Evolutionary conservation across 2,113 vertebrate genomes (phyloP).

Genomic region (Glareola pratincola): DNA sequence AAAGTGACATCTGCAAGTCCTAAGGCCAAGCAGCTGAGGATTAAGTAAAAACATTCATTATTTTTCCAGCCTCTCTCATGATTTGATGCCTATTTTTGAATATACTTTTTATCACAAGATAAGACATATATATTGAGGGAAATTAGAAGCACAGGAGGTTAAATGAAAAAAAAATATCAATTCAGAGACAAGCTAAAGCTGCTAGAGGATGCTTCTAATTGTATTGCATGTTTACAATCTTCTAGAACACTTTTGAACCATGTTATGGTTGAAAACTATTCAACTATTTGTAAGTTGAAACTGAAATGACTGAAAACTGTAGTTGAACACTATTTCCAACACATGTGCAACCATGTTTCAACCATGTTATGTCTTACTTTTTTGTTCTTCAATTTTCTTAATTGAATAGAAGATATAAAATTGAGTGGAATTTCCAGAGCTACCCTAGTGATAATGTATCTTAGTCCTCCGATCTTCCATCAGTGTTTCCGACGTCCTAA

Average conservation of each 20-base stretch:
- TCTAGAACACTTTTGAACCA: neutral
- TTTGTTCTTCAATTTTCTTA: neutral
- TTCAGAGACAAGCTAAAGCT: neutral
- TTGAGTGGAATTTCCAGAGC: neutral
- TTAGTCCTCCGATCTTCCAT: neutral
- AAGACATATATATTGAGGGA: neutral
- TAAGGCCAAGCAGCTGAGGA: neutral
- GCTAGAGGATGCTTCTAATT: neutral
- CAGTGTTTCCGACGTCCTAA: neutral
- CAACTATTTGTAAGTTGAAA: neutral
- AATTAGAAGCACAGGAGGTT: neutral
- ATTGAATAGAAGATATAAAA: neutral
- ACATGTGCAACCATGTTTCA: fast-evolving
- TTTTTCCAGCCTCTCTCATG: neutral
- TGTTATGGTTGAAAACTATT: neutral
- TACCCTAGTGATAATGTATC: neutral
- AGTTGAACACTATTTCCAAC: neutral
- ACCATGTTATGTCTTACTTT: neutral
- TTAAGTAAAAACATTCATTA: neutral
- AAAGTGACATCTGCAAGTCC: neutral
- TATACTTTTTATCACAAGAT: neutral
- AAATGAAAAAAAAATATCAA: neutral
- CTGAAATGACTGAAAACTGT: neutral
- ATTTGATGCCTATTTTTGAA: neutral
- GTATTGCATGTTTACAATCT: neutral